Conservation (phyloP, 2,888 invertebrate genomes). For the Ophion ventricosus region DNA sequence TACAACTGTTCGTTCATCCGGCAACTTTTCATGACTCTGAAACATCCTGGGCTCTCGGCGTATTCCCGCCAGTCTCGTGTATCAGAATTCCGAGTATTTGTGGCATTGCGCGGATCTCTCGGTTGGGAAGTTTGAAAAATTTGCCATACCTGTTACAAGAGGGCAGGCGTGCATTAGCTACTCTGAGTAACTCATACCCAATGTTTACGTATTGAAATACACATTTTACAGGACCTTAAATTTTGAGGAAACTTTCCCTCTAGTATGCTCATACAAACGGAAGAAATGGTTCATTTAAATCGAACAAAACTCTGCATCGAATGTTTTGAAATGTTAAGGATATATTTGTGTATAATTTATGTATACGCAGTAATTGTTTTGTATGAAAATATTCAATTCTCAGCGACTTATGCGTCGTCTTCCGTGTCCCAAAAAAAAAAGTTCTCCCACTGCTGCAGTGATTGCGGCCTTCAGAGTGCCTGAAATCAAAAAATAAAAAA, state of each 20-base stretch:
- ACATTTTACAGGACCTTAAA: not conserved
- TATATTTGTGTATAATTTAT: no score
- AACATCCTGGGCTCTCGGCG: not conserved
- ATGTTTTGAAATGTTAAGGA: no score
- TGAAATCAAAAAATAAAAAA: no score
- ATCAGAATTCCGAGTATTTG: slow-evolving; percentile 2
- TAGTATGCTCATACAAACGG: not conserved
- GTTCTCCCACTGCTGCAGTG: no score
- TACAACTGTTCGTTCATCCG: not conserved
- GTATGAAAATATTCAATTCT: no score
- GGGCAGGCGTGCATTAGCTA: not conserved
- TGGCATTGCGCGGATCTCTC: not conserved
- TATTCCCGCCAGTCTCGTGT: not conserved
- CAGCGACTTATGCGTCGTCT: no score
- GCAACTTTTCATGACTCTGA: not conserved
- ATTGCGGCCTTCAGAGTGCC: no score
- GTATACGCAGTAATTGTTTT: no score
- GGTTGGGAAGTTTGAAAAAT: not conserved
- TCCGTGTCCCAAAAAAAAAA: no score
- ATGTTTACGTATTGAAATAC: not conserved
- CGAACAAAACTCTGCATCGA: not conserved
- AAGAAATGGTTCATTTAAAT: not conserved
- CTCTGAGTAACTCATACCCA: not conserved
- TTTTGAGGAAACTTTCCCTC: not conserved
- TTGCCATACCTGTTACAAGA: not conserved